Conservation (phyloP, 2,113 vertebrate species). For the Monarcha castaneiventris region DNA sequence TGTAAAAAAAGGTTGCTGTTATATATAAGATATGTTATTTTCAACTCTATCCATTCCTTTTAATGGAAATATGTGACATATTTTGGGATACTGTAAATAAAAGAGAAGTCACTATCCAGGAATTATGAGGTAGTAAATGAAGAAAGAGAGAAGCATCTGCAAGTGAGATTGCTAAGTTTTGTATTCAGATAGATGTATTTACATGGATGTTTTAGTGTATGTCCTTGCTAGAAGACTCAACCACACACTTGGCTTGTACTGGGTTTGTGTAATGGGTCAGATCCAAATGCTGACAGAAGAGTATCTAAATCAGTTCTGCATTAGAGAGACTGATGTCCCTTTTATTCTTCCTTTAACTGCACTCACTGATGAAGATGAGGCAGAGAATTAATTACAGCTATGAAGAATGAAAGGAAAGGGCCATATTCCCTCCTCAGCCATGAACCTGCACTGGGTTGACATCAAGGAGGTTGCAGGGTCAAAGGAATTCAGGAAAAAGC, state of each 20-base stretch:
- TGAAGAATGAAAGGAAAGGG: slow-evolving; percentile 23
- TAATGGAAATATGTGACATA: neutral
- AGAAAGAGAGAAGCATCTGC: neutral
- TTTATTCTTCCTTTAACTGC: slow-evolving; percentile 9
- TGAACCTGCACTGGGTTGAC: neutral
- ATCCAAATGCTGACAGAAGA: neutral
- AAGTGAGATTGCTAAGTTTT: neutral
- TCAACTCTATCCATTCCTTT: neutral
- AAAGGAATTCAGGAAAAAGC: slow-evolving; percentile 11
- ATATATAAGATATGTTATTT: neutral
- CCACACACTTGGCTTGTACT: neutral
- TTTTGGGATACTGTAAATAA: neutral
- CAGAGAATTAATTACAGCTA: slow-evolving; percentile 36
- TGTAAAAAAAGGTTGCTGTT: neutral
- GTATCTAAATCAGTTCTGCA: neutral
- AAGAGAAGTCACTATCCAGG: neutral
- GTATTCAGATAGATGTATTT: neutral
- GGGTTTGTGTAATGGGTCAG: neutral
- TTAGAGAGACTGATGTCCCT: neutral
- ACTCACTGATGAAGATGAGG: neutral
- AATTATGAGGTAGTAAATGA: neutral
- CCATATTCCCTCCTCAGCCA: neutral
- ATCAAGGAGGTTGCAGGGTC: neutral
- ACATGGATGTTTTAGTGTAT: neutral
- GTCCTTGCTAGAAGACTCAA: neutral